These are phyloP conservation scores for Pterostichus niger DNA, from an alignment of 2,888 invertebrate genomes.

Conservation along the genomic window DNA sequence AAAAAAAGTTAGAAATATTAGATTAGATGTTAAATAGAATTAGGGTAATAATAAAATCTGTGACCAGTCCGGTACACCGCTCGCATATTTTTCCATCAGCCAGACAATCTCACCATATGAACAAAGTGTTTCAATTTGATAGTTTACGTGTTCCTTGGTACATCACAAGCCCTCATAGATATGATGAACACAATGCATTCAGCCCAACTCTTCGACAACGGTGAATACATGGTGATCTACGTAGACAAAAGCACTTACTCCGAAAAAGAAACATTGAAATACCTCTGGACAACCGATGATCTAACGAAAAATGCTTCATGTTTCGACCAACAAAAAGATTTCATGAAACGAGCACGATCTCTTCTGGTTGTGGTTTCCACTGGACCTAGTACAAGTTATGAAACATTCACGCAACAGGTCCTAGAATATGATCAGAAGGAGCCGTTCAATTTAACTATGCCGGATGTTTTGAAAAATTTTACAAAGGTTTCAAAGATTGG, in stretches of 20 bases:
- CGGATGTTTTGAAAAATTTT: constrained; percentile 79
- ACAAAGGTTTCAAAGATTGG: constrained; percentile 67
- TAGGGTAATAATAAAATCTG: no score
- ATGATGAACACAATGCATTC: constrained; percentile 96
- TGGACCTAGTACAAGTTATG: constrained; percentile 87
- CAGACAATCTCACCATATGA: constrained; percentile 59
- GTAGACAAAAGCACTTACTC: constrained; percentile 95
- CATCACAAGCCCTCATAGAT: constrained; percentile 90
- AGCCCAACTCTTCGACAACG: constrained; percentile 91
- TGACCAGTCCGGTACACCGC: constrained; percentile 21
- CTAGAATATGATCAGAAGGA: constrained; percentile 86
- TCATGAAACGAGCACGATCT: constrained; percentile 87
- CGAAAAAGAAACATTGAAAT: constrained; percentile 86
- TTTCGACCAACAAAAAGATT: constrained; percentile 80
- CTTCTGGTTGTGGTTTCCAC: constrained; percentile 94
- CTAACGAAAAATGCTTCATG: constrained; percentile 81
- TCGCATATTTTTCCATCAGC: not conserved
- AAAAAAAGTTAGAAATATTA: no score
- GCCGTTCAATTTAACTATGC: constrained; percentile 90
- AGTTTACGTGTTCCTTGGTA: constrained; percentile 97
- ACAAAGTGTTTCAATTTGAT: constrained; percentile 74
- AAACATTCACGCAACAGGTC: constrained; percentile 89
- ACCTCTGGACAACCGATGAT: constrained; percentile 86
- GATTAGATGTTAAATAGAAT: no score
- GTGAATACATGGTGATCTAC: constrained; percentile 97